These are phyloP conservation scores for Galaxea fascicularis DNA, from an alignment of 92 coral and sea anemone genomes.

Conservation along the genomic window DNA sequence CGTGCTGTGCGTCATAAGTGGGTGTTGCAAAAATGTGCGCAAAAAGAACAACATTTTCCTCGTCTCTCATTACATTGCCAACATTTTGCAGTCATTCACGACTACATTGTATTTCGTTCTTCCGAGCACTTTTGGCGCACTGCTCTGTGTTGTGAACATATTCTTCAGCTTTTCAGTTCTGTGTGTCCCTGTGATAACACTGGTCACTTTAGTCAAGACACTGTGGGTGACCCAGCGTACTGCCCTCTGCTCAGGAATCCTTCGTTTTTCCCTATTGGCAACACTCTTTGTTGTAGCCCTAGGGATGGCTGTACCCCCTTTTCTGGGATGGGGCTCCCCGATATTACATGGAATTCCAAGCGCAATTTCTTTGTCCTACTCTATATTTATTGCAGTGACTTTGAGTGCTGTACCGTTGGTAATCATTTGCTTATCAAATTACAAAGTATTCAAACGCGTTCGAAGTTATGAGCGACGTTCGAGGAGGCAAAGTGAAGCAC, in stretches of 20 bases:
- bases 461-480: conserved; percentile 27
- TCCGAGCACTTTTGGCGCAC: not conserved
- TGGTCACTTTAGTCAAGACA: conserved; percentile 4
- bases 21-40: conserved; percentile 22
- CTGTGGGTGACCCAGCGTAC: not conserved
- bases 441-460: conserved; percentile 23
- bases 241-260: not conserved
- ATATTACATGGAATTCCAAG: not conserved
- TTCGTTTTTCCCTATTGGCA: not conserved
- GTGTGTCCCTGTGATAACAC: conserved; percentile 23
- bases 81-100: conserved; percentile 29
- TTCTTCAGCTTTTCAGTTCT: conserved; percentile 21
- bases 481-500: not conserved
- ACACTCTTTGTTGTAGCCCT: not conserved
- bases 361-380: not conserved
- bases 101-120: not conserved
- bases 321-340: conserved; percentile 37
- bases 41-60: conserved; percentile 10
- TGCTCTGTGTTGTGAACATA: conserved; percentile 4
- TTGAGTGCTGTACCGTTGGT: not conserved
- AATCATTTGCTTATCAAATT: not conserved
- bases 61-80: conserved; percentile 33
- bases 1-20: conserved; percentile 4
- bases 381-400: not conserved
- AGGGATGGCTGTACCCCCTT: conserved; percentile 47